Percentiles rank a stretch among this genome's conserved stretches.
phyloP scores from a whole-genome alignment of 2,113 vertebrate genomes.

The Podarcis cretensis region DNA sequence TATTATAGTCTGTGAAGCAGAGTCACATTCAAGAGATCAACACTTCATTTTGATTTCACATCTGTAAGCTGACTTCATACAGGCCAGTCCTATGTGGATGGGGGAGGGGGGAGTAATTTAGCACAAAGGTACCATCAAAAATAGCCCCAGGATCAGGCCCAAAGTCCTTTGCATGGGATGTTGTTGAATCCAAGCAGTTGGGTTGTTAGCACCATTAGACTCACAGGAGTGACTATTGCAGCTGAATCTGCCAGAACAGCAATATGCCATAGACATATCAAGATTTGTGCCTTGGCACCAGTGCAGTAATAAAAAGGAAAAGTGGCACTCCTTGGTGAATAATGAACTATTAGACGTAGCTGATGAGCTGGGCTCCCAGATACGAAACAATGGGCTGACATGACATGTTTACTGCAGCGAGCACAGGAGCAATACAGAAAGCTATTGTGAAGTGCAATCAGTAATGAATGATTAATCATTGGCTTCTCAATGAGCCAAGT shows the following conservation, averaged over 20 bases:
- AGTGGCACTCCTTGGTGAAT: conserved; percentile 27
- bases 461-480: conserved; percentile 65
- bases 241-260: not conserved
- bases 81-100: too few relatives aligned
- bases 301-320: not conserved
- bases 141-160: not conserved
- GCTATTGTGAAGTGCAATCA: conserved; percentile 47
- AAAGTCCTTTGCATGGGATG: not conserved
- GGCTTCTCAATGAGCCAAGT: conserved; percentile 44
- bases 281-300: not conserved
- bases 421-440: conserved; percentile 39
- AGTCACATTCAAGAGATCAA: not conserved
- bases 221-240: not conserved
- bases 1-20: not conserved
- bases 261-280: not conserved
- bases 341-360: conserved; percentile 18
- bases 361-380: conserved; percentile 31
- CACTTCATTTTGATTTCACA: not conserved
- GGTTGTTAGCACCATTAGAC: rapidly evolving
- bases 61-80: not conserved
- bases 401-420: conserved; percentile 47
- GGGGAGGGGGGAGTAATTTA: not conserved
- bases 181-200: not conserved
- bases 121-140: not conserved
- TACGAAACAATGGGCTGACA: conserved; percentile 15